These are phyloP conservation scores for Diplazon laetatorius DNA, from an alignment of 2,888 invertebrate genomes.

Conservation along the genomic window DNA sequence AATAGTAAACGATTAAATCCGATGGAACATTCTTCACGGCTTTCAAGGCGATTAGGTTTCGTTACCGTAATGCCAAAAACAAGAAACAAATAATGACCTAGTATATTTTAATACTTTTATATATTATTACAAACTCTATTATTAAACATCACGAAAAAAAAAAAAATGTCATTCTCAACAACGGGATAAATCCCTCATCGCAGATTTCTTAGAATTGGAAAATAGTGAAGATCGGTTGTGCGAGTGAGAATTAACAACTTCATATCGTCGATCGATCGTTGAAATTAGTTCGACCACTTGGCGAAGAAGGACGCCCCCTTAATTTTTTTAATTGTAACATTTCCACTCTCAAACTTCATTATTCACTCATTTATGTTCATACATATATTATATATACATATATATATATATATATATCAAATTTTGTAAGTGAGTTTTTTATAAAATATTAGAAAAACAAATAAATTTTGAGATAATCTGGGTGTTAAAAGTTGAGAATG, in stretches of 20 bases:
- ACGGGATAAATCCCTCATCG: slow-evolving; percentile 30
- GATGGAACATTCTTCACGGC: slow-evolving; percentile 53
- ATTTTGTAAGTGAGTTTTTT: not conserved
- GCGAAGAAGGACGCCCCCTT: no score
- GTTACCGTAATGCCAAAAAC: slow-evolving; percentile 69
- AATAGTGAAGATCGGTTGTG: slow-evolving; percentile 19
- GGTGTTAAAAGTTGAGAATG: not conserved
- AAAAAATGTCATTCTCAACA: slow-evolving; percentile 38
- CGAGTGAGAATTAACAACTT: not conserved
- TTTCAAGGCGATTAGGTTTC: slow-evolving; percentile 62
- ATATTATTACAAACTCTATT: no score
- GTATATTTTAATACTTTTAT: slow-evolving; percentile 72
- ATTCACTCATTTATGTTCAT: not conserved
- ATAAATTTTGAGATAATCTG: not conserved
- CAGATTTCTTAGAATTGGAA: slow-evolving; percentile 10
- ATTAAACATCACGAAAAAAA: slow-evolving; percentile 43
- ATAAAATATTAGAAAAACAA: not conserved
- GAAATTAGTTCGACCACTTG: no score
- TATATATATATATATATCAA: not conserved
- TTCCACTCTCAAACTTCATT: not conserved
- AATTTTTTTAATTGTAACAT: no score
- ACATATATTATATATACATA: not conserved
- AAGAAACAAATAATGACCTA: no score
- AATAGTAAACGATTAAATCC: slow-evolving; percentile 22
- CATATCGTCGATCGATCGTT: no score